Base-by-base conservation (phyloP, 2,113 vertebrate genomes). In the Psephotus haematonotus region DNA sequence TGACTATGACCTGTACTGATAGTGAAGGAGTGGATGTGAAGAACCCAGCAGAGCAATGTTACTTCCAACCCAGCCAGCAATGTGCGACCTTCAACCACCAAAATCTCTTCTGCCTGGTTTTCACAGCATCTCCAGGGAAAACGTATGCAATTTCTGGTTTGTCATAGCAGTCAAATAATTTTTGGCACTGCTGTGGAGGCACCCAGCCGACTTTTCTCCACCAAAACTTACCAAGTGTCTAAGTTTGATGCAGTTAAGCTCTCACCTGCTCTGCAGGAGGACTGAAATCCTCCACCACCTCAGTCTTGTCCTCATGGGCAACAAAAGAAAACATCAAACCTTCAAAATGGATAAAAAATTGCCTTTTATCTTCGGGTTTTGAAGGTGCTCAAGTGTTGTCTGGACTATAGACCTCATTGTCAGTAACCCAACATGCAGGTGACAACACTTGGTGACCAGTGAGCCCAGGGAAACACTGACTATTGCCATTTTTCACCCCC, bases 391-490 rank as follows among this genome's bases (percentile, higher is more conserved):
- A n/a, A 49, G 49, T 0, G 0, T 27, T 63, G 41, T 11, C 17
- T 50, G 62, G 24, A 11, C n/a, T 53, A 6, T 49, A 43, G 13
- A 27, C 27, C 9, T 18, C 17, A 4, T 64, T 71, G 16, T 28
- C 22, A 28, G 31, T 59, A 71, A 39, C 6, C 27, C 37, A 27
- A 8, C 37, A 24, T 52, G 15, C 44, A 41, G n/a, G 17, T 47
- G 39, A 53, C 16, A 17, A 10, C 9, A 29, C 11, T 7, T 41
- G 17, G 17, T 46, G 29, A 65, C 11, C 0, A 0, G n/a, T 1
- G 6, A 86, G 43, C 25, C 31, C 2, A 1, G 35, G 31, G 50
- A 43, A 50, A 27, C 3, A 7, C 59, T 41, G 24, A 9, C 29
- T 29, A 1, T 17, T 4, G 47, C n/a, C 10, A 4, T 55, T 64